These are phyloP conservation scores for Lepilemur septentrionalis DNA, from an alignment of 2,797 vertebrate genomes.

Conservation along the genomic window DNA sequence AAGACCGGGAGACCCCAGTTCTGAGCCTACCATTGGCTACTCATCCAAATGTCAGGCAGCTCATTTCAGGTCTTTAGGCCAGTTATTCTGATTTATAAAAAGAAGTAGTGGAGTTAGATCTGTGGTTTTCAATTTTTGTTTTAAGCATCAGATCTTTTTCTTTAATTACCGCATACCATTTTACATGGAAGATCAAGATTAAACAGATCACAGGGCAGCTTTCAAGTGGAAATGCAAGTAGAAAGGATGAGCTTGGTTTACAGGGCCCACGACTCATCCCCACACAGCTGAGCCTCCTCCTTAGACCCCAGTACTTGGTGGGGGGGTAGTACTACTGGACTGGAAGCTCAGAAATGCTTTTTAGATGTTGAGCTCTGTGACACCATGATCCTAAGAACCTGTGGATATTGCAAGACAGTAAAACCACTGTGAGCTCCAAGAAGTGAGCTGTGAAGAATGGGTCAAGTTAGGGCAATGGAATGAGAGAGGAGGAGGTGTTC, in stretches of 20 bases:
- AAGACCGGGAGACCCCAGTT: neutral
- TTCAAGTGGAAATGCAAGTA: neutral
- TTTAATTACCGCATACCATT: neutral
- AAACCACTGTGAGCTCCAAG: neutral
- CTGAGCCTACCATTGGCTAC: neutral
- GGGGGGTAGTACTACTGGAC: neutral
- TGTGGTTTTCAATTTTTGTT: neutral
- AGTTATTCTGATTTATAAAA: neutral
- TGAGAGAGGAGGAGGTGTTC: neutral
- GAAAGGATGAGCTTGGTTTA: neutral
- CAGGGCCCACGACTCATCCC: neutral
- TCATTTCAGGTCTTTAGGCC: neutral
- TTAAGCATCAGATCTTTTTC: neutral
- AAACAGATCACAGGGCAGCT: neutral
- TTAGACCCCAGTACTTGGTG: neutral
- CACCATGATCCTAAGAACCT: neutral
- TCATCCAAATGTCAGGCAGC: neutral
- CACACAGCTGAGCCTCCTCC: neutral
- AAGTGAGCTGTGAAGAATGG: neutral
- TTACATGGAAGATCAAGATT: neutral
- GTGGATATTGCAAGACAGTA: neutral
- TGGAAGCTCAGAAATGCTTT: slow-evolving; percentile 13
- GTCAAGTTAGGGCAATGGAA: neutral
- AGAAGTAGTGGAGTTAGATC: neutral
- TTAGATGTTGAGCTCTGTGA: neutral